Evolutionary conservation across 2,888 invertebrate species (phyloP).

Genomic region (Eilema sororculum): DNA sequence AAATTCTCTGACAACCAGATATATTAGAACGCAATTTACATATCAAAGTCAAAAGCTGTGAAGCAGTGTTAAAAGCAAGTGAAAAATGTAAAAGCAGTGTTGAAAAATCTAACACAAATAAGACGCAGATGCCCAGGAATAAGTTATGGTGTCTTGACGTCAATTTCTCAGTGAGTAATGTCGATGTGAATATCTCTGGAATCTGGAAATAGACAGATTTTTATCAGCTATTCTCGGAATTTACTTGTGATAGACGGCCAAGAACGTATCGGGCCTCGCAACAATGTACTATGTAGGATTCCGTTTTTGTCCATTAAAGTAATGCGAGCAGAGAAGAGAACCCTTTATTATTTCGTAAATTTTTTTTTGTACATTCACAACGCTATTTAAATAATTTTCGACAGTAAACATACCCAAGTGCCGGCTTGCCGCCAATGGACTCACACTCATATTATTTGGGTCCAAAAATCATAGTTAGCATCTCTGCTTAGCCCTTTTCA

Average conservation of each 20-base stretch:
- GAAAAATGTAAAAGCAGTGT: too few relatives aligned
- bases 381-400: too few relatives aligned
- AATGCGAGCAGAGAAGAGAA: not conserved
- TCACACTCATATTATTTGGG: too few relatives aligned
- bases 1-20: constrained; percentile 3
- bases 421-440: too few relatives aligned
- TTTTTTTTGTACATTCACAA: too few relatives aligned
- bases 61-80: too few relatives aligned
- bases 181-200: not conserved
- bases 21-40: not conserved
- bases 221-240: not conserved
- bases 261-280: not conserved
- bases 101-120: constrained; percentile 21
- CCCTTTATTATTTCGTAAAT: not conserved
- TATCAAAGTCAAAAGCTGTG: constrained; percentile 18
- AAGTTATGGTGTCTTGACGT: constrained; percentile 23
- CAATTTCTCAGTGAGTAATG: constrained; percentile 18
- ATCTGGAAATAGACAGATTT: not conserved
- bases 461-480: too few relatives aligned
- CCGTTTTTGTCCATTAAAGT: too few relatives aligned
- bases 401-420: too few relatives aligned
- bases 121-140: constrained; percentile 22
- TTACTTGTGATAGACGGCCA: not conserved
- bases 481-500: too few relatives aligned
- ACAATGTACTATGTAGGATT: not conserved